Evolutionary conservation across 2,113 vertebrate species (phyloP).

Genomic region (Tachuris rubrigastra): DNA sequence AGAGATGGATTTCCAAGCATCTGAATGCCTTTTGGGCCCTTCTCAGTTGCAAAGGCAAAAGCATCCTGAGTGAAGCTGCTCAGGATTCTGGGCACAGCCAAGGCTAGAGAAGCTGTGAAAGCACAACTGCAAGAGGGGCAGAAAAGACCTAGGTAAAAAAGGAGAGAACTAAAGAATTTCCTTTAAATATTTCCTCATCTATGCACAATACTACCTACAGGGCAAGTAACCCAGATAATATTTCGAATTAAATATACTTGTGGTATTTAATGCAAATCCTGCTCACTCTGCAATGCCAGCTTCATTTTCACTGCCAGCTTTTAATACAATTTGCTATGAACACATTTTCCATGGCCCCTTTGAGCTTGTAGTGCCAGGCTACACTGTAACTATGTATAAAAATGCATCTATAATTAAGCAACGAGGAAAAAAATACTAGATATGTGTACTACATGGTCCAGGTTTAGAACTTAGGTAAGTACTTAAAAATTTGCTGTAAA

Average conservation of each 20-base stretch:
- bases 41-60: background rate
- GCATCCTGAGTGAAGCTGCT: background rate
- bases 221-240: constrained; percentile 1
- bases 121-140: background rate
- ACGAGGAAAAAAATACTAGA: background rate
- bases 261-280: background rate
- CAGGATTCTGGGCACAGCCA: constrained; percentile 19
- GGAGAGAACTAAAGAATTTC: background rate
- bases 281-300: background rate
- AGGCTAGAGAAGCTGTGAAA: background rate
- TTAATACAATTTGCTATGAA: background rate
- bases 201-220: background rate
- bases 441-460: background rate
- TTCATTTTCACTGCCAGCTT: background rate
- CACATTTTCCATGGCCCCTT: background rate
- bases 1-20: background rate
- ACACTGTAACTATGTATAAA: background rate
- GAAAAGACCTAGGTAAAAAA: background rate
- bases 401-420: background rate
- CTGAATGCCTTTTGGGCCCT: background rate
- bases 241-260: background rate
- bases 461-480: background rate
- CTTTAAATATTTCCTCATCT: constrained; percentile 6
- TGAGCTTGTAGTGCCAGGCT: background rate
- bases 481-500: background rate